phyloP scores from a whole-genome alignment of 2,888 invertebrate genomes.

The Napeogenes sylphis region DNA sequence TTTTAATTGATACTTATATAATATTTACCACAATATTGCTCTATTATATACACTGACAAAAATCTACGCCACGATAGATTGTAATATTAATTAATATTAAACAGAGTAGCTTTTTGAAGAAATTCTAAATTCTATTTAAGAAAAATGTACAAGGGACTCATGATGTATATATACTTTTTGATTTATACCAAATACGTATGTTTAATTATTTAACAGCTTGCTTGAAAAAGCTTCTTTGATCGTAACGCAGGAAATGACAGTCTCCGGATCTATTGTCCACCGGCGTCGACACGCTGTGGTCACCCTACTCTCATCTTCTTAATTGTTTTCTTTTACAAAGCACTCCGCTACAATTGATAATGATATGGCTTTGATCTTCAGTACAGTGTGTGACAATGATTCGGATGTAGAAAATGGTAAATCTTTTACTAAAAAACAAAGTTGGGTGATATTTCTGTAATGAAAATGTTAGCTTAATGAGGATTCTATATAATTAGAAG shows the following conservation, averaged over 20 bases:
- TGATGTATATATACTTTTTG: no score
- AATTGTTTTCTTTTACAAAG: conserved; percentile 70
- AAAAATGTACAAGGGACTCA: no score
- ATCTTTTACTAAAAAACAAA: not conserved
- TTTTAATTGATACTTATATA: no score
- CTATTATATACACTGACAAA: no score
- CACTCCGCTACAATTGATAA: conserved; percentile 66
- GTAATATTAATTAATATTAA: no score
- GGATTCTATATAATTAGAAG: no score
- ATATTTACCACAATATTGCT: no score
- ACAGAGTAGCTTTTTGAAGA: no score
- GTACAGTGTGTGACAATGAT: conserved; percentile 21
- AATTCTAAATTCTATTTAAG: no score
- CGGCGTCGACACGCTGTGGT: conserved; percentile 42
- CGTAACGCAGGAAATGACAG: conserved; percentile 56
- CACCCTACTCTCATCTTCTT: conserved; percentile 65
- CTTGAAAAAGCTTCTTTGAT: conserved; percentile 52
- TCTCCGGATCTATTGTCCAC: conserved; percentile 60
- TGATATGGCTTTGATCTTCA: conserved; percentile 67
- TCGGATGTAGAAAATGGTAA: conserved; percentile 11
- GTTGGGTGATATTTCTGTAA: no score
- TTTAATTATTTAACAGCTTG: conserved; percentile 37
- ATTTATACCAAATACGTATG: not conserved
- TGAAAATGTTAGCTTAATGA: no score
- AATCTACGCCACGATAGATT: no score